Percentiles rank a stretch among this genome's conserved stretches.
phyloP scores from a whole-genome alignment of 2,888 invertebrate genomes.

The Drosophila tanythrix region DNA sequence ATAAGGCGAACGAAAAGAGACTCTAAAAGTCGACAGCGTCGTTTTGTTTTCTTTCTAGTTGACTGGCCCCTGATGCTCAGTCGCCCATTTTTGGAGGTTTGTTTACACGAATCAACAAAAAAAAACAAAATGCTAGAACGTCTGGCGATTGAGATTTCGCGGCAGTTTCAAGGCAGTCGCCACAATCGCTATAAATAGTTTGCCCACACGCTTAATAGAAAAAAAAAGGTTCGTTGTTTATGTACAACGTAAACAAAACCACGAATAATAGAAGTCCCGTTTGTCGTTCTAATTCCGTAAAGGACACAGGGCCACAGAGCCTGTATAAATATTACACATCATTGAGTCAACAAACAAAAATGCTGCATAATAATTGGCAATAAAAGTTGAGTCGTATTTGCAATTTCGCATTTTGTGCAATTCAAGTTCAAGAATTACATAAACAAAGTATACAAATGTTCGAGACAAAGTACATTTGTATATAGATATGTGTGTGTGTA shows the following conservation, averaged over 20 bases:
- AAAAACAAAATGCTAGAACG: constrained; percentile 16
- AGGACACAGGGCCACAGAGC: constrained; percentile 12
- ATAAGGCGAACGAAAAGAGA: constrained; percentile 27
- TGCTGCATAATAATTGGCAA: constrained; percentile 18
- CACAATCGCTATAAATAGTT: constrained; percentile 50
- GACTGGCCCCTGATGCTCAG: background rate
- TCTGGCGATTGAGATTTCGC: constrained; percentile 38
- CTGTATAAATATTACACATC: background rate
- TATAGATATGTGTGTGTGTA: constrained; percentile 12
- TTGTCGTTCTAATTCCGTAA: background rate
- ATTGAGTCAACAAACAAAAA: constrained; percentile 1
- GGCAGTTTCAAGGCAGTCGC: constrained; percentile 30
- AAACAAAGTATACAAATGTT: constrained; percentile 42
- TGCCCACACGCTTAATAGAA: constrained; percentile 8
- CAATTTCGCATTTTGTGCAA: constrained; percentile 49
- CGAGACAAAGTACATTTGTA: constrained; percentile 4
- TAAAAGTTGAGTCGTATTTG: constrained; percentile 41
- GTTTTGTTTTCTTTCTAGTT: constrained; percentile 10
- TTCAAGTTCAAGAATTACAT: constrained; percentile 72
- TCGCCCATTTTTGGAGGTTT: constrained; percentile 60
- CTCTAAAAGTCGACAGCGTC: constrained; percentile 14
- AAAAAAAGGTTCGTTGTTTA: constrained; percentile 39
- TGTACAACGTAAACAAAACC: constrained; percentile 5
- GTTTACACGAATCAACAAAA: constrained; percentile 53
- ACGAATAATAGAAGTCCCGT: constrained; percentile 3